Base-by-base conservation (phyloP, 2,113 vertebrate species). In the Octodon degus region DNA sequence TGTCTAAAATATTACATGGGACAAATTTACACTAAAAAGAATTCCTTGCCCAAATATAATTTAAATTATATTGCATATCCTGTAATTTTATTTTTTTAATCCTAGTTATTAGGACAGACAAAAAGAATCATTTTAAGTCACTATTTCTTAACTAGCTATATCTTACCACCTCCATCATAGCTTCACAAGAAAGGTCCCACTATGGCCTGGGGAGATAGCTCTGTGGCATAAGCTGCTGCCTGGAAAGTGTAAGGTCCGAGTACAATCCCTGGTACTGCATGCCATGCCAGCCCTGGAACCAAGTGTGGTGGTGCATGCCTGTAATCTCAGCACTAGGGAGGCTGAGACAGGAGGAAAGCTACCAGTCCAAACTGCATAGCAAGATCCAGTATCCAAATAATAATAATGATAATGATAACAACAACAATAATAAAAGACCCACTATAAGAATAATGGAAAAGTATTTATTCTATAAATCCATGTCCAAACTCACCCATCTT, bases 31-130 rank as follows among this genome's bases (percentile, higher is more conserved):
- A 83, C 65, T 80, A 90, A 85, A 84, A 87, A 60, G 25, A 86
- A 76, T 68, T 63, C n/a, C 30, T 7, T 80, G 37, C 30, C 81
- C 37, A 40, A 68, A 53, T 27, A 12, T 40, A 96, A 89, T 80
- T 91, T 30, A 90, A 74, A 77, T 88, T 53, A 72, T 62, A 67
- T 77, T 86, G 30, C 5, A 1, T 9, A 90, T 68, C 32, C 14
- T 89, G 25, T 90, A 40, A 67, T 94, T 87, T 95, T 94, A 67
- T 82, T 74, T 82, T 53, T 47, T 92, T 80, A 95, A 80, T 93
- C 24, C 63, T 58, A 65, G 17, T 43, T 86, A 0, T 86, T n/a
- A 89, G 25, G 27, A 6, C 5, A 55, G 19, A 9, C 63, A 90
- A 30, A 30, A 97, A 86, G 30, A 60, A 37, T 50, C 17, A 81